A percentile compares a stretch with the other conserved stretches of the same genome.
Evolutionary conservation across 2,888 invertebrate species (phyloP).

Genomic region (Nomada lathburiana): DNA sequence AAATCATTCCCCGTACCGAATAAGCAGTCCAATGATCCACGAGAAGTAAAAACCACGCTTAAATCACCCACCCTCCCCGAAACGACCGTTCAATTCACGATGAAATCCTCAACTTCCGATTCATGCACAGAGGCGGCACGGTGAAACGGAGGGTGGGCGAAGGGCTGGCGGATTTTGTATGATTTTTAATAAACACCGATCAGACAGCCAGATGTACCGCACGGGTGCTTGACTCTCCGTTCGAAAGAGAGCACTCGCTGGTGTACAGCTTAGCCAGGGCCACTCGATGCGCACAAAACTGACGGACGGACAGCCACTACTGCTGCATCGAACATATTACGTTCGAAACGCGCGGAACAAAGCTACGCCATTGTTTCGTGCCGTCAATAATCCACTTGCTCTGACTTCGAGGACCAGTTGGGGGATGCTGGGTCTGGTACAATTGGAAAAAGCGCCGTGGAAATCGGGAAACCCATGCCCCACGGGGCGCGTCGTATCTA

Average conservation of each 20-base stretch:
- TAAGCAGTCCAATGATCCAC: too few species aligned
- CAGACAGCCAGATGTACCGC: conserved; percentile 81
- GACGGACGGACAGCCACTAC: conserved; percentile 77
- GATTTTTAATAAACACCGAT: conserved; percentile 83
- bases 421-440: conserved; percentile 65
- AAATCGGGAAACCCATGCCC: conserved; percentile 66
- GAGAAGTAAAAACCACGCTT: too few species aligned
- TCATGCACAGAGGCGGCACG: neutral
- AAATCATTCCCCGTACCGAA: too few species aligned
- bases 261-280: conserved; percentile 71
- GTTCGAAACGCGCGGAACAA: conserved; percentile 77
- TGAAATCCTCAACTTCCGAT: conserved; percentile 10
- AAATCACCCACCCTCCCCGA: neutral
- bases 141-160: neutral
- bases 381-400: conserved; percentile 83
- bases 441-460: conserved; percentile 76
- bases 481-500: conserved; percentile 49
- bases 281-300: conserved; percentile 80
- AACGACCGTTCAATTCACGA: neutral
- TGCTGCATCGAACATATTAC: conserved; percentile 79
- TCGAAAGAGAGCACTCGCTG: conserved; percentile 63
- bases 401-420: conserved; percentile 77
- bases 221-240: conserved; percentile 79
- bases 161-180: conserved; percentile 67
- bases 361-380: conserved; percentile 82